Conservation (phyloP, 2,797 vertebrate genomes). For the Fringilla coelebs region DNA sequence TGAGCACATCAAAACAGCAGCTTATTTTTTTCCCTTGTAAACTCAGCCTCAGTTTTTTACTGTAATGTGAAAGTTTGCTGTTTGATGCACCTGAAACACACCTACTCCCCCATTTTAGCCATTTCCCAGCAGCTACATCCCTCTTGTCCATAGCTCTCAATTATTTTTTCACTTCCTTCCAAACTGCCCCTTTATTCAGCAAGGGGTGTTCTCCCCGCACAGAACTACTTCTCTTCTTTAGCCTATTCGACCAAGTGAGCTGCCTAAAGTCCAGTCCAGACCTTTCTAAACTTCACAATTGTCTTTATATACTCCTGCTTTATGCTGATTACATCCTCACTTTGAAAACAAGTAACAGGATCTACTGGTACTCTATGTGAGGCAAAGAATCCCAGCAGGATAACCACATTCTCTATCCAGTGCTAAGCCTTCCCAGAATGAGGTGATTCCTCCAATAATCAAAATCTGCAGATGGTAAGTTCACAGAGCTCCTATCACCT, state of each 20-base stretch:
- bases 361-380: neutral
- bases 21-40: neutral
- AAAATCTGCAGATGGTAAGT: neutral
- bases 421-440: neutral
- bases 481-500: neutral
- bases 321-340: neutral
- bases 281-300: neutral
- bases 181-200: neutral
- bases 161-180: neutral
- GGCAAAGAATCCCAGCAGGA: neutral
- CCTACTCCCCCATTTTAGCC: neutral
- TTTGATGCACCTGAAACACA: neutral
- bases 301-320: neutral
- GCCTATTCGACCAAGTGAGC: neutral
- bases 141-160: neutral
- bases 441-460: neutral
- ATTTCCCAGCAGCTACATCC: neutral
- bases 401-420: neutral
- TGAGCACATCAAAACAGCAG: neutral
- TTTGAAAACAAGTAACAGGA: neutral
- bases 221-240: neutral
- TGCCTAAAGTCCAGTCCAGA: neutral
- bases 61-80: neutral
- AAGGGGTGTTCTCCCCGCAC: fast-evolving
- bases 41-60: neutral